Base-by-base conservation (phyloP, 1,140 invertebrate genomes). In the Xylocopa sonorina region DNA sequence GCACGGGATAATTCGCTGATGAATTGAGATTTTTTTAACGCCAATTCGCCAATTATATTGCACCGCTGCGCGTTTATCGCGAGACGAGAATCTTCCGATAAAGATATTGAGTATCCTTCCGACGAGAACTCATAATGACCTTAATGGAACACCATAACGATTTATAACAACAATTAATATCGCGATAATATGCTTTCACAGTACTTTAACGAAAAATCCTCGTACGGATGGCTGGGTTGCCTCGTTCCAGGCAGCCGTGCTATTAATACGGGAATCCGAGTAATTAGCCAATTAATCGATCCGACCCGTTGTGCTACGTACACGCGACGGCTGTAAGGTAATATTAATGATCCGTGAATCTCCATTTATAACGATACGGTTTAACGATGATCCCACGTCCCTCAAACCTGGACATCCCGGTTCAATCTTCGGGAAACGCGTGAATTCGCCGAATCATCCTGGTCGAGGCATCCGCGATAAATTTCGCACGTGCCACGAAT, bases 261-360 rank as follows among this genome's bases (percentile, higher is more conserved):
- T 63, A 82, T 87, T 68, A 83, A 83, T 78, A 74, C 66, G 68
- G 64, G 69, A 58, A 81, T 76, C 73, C 74, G 84, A 87, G 75
- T 86, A 87, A 87, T 87, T 83, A 86, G 64, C 57, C 81, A 67
- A 87, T 87, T 85, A 83, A 83, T 82, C 84, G 81, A 83, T 83
- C 73, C 50, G 43, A 46, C 66, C 62, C 67, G 80, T 34, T 58
- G 43, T 78, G 50, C 38, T n/a, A 34, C 69, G 64, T 83, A 62
- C 46, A 82, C 64, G 57, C 74, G 48, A 68, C 53, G 57, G 72
- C 69, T 41, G 51, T 46, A 55, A 73, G 55, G 73, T 62, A 74
- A 73, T 82, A 83, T 86, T 86, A 86, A 87, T 66, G 78, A 76
- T 41, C 77, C 77, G 84, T 81, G 80, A 81, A 86, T 87, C 81